These are phyloP conservation scores for Muscicapa striata DNA, from an alignment of 2,797 vertebrate species.

Conservation along the genomic window DNA sequence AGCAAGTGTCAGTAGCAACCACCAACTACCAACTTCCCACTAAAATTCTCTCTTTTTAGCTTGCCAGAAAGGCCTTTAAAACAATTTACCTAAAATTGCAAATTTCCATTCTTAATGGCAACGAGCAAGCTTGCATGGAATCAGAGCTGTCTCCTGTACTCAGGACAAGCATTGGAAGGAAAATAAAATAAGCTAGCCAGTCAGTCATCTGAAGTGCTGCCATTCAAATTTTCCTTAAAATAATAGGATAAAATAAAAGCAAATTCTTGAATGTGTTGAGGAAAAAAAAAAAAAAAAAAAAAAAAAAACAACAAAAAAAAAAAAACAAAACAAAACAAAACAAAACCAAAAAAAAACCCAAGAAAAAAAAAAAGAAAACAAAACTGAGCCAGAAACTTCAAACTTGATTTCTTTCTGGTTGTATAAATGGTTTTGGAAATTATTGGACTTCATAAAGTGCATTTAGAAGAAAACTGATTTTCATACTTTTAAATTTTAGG, in stretches of 20 bases:
- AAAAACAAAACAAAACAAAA: not conserved
- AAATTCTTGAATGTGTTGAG: not conserved
- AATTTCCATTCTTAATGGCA: not conserved
- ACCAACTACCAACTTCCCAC: not conserved
- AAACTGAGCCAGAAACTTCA: not conserved
- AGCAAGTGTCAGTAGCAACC: not conserved
- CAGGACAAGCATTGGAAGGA: not conserved
- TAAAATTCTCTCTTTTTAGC: not conserved
- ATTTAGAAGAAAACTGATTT: not conserved
- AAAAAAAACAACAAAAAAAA: not conserved
- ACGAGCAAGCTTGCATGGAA: not conserved
- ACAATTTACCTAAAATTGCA: not conserved
- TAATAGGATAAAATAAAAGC: not conserved
- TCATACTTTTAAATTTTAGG: not conserved
- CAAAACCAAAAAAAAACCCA: not conserved
- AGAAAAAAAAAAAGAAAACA: not conserved
- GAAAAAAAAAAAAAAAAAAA: not conserved
- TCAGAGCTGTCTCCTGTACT: not conserved
- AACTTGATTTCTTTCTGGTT: not conserved
- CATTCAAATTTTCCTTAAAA: not conserved
- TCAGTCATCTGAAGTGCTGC: not conserved
- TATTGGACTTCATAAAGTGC: not conserved
- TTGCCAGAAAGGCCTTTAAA: not conserved
- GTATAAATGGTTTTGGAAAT: not conserved
- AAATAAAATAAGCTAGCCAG: not conserved